phyloP scores from a whole-genome alignment of 2,113 vertebrate species.

The Pongo pygmaeus region DNA sequence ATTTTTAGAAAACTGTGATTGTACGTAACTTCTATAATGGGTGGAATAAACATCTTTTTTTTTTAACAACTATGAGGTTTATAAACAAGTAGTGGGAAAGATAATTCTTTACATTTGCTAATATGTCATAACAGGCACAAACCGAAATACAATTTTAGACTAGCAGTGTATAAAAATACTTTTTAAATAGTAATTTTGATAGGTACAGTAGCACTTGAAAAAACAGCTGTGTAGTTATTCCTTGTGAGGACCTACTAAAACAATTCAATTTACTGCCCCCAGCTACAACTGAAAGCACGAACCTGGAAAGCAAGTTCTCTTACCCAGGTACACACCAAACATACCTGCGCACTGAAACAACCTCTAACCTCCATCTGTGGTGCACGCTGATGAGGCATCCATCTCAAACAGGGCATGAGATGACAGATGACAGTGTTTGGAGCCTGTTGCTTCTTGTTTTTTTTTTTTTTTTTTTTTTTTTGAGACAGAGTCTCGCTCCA shows the following conservation, averaged over 20 bases:
- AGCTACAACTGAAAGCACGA: not conserved
- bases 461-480: not conserved
- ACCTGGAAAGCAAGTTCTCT: not conserved
- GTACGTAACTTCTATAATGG: not conserved
- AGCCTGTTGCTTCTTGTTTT: not conserved
- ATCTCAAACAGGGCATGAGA: constrained; percentile 75
- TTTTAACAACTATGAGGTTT: not conserved
- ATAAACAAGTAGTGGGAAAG: not conserved
- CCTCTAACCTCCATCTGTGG: not conserved
- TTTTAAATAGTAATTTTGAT: constrained; percentile 57
- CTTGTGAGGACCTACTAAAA: constrained; percentile 3
- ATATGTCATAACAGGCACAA: not conserved
- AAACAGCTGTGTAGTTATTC: not conserved
- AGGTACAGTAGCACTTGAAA: constrained; percentile 4
- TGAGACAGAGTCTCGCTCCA: not conserved
- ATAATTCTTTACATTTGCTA: not conserved
- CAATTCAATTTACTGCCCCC: not conserved
- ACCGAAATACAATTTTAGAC: constrained; percentile 57
- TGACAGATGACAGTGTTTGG: constrained; percentile 76
- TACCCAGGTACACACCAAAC: no score
- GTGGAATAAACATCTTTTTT: not conserved
- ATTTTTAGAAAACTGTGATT: not conserved
- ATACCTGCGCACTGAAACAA: not conserved
- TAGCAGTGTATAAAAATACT: constrained; percentile 71
- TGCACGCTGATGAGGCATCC: constrained; percentile 42